phyloP scores from a whole-genome alignment of 2,888 invertebrate genomes.

The Lissocephala sabroskyi region DNA sequence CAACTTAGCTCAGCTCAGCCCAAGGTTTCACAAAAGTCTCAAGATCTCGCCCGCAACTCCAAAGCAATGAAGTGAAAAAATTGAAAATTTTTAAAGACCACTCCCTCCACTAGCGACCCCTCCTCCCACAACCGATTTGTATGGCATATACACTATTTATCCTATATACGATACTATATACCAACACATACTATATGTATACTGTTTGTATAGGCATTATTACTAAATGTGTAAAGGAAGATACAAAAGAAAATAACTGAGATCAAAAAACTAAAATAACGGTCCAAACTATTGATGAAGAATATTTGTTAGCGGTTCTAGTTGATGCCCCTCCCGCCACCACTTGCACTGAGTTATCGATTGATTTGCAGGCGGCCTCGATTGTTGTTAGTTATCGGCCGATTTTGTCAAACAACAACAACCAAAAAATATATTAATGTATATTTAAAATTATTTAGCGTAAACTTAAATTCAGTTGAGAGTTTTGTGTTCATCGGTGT shows the following conservation, averaged over 20 bases:
- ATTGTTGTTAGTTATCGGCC: too few relatives aligned
- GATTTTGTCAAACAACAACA: constrained; percentile 2
- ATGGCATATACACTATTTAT: constrained; percentile 25
- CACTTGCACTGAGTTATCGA: too few relatives aligned
- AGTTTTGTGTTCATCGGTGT: too few relatives aligned
- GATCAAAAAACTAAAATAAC: background rate
- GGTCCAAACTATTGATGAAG: background rate
- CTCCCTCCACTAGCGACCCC: too few relatives aligned
- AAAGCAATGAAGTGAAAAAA: background rate
- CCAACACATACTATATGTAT: constrained; percentile 7
- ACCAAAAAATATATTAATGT: constrained; percentile 17
- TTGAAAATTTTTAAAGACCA: too few relatives aligned
- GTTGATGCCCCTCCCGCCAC: too few relatives aligned
- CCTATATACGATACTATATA: constrained; percentile 35
- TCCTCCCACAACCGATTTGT: constrained; percentile 1
- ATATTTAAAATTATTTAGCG: background rate
- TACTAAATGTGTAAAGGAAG: constrained; percentile 46
- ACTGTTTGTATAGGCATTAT: constrained; percentile 24
- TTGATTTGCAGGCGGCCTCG: too few relatives aligned
- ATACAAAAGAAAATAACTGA: constrained; percentile 31
- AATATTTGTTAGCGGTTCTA: too few relatives aligned
- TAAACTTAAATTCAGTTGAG: background rate
- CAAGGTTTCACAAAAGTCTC: constrained; percentile 18
- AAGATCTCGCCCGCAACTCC: background rate
- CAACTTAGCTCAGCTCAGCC: background rate